Percentiles rank a stretch among this genome's conserved stretches.
Conservation (phyloP, 2,113 vertebrate species). For the Henicopernis longicauda region DNA sequence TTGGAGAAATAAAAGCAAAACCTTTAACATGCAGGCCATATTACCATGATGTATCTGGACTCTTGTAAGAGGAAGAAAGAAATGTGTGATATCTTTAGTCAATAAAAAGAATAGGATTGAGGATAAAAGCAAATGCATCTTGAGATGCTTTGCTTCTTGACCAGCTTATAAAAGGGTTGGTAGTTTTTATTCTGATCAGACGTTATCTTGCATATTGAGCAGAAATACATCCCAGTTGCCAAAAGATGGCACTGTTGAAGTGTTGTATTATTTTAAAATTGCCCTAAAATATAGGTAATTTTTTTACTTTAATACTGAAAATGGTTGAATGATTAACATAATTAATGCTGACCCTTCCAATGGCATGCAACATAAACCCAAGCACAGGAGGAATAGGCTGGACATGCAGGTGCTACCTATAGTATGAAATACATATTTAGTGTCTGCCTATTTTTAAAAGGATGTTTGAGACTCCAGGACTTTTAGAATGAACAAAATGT, state of each 20-base stretch:
- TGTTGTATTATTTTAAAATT: background rate
- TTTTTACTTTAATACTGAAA: conserved; percentile 42
- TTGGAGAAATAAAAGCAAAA: background rate
- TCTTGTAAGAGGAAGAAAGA: background rate
- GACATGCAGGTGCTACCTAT: background rate
- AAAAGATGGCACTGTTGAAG: conserved; percentile 77
- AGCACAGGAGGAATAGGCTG: background rate
- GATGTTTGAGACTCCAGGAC: background rate
- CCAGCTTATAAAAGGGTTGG: background rate
- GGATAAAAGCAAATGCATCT: background rate
- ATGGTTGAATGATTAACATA: conserved; percentile 47
- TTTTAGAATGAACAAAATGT: background rate
- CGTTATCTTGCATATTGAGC: background rate
- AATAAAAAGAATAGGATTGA: background rate
- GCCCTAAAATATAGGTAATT: background rate
- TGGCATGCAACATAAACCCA: conserved; percentile 32
- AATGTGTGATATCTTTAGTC: background rate
- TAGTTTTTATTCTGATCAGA: background rate
- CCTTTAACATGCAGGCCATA: background rate
- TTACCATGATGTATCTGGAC: background rate
- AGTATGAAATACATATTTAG: background rate
- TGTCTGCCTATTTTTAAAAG: background rate
- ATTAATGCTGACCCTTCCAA: conserved; percentile 61
- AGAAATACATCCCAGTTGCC: background rate
- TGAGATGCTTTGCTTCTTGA: background rate